Evolutionary conservation across 2,888 invertebrate genomes (phyloP), one percentile per base, ranked within the genome.

Genomic region (Synergus laeviventris): DNA sequence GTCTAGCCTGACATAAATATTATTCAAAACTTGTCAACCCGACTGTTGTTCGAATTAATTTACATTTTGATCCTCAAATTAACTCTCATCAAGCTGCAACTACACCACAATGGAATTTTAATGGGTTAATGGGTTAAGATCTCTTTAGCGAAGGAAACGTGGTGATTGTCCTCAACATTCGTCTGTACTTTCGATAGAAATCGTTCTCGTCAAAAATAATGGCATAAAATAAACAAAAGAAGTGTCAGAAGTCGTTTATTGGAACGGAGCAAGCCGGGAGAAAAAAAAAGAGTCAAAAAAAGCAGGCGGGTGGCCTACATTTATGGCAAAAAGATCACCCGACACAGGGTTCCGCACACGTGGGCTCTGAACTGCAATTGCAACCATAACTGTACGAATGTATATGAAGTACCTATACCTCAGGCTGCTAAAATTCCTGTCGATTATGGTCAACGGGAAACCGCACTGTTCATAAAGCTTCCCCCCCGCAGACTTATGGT

Each of bases 201-300:
- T 49, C 49, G n/a, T 9, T 66, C 49, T 70, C 70, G 31, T 70
- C 49, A 49, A 70, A 66, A 70, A 70, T 14, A 70, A 45, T 70
- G 66, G 9, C n/a, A 45, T 16, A 49, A 70, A 70, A 70, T 70
- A 31, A 70, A 70, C 16, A 70, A 70, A 70, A 45, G 31, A 42
- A 70, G 49, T 49, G 76, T 73, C 75, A 39, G 73, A 73, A 77
- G 75, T 38, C 62, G 75, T 74, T 60, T 73, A 66, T 64, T 70
- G 70, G 59, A 74, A 66, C 81, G 76, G 77, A 79, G 79, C 54
- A 74, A 66, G 73, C 39, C 60, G 73, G 56, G 24, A 42, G 73
- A 70, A 66, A 79, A 81, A 79, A 77, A 77, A 74, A 60, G 31
- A 61, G 21, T 42, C 45, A 70, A 61, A 42, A 42, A 18, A 45